Conservation (phyloP, 2,888 invertebrate species). For the Scelioninae gen. 1 region DNA sequence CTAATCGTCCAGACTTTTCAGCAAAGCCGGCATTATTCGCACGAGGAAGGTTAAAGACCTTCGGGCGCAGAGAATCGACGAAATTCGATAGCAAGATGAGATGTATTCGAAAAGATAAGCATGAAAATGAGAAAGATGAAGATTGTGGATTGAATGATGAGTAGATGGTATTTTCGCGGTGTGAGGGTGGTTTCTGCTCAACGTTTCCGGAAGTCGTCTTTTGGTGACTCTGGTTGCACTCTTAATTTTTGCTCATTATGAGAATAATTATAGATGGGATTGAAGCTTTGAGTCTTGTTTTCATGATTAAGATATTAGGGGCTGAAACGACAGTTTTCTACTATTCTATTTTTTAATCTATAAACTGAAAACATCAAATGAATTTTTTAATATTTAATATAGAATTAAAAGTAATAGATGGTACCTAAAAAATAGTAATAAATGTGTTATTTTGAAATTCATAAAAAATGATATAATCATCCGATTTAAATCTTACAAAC, state of each 20-base stretch:
- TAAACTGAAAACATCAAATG: no score
- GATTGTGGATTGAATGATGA: constrained; percentile 37
- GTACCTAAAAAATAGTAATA: no score
- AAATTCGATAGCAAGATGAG: constrained; percentile 64
- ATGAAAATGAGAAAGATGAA: constrained; percentile 41
- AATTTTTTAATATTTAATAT: no score
- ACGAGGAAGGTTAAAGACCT: constrained; percentile 57
- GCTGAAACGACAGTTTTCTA: no score
- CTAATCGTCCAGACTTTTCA: constrained; percentile 58
- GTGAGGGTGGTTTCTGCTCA: background rate
- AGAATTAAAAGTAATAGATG: no score
- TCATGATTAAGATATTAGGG: no score
- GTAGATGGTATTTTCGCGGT: background rate
- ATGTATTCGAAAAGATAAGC: constrained; percentile 39
- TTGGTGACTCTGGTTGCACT: background rate
- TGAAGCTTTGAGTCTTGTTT: no score
- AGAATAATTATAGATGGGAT: no score
- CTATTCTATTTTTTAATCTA: no score
- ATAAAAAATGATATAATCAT: background rate
- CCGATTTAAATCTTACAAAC: constrained; percentile 40
- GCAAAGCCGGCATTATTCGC: constrained; percentile 41
- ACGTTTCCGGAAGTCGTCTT: background rate
- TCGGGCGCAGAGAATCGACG: constrained; percentile 43
- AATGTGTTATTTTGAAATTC: no score
- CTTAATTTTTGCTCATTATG: background rate